Evolutionary conservation across 1,140 invertebrate genomes (phyloP), one percentile per base, ranked within the genome.

Genomic region (Choristoneura fumiferana): DNA sequence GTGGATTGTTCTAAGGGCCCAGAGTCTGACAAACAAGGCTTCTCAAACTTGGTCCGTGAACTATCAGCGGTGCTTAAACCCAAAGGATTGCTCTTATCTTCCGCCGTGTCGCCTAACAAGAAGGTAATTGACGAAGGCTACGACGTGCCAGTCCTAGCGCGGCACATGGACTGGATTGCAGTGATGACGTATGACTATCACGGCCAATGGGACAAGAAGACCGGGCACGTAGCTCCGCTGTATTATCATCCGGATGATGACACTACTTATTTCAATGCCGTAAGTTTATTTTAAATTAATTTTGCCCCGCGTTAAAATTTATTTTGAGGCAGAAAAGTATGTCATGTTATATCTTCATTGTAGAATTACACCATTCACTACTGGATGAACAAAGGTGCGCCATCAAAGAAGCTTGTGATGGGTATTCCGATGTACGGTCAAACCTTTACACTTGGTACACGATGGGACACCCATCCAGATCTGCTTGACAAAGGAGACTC

Each of bases 381-480:
- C 78, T 97, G 96, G 96, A 95, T 97, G 15, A 91, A 93, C 1
- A 92, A 95, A 71, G 96, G 96, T 14, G 95, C 95, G 0, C 94
- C 95, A 2, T 88, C 93, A 0, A 92, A 93, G 14, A 97, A 95
- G 67, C 90, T 98, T 10, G 92, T 97, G 0, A 94, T 98, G 93
- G 96, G 96, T 53, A 95, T 98, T 92, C 96, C 96, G 0, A 79
- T 96, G n/a, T 98, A 98, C 76, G 96, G 96, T 0, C 95, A 97
- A 78, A 94, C 95, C 0, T 98, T 97, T 73, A 93, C 93, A 0
- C 78, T 96, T 13, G 87, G 87, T 40, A 85, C 88, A 29, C 62
- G 66, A 55, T 78, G 79, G 68, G 74, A 73, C 65, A 74, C 72
- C 15, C 65, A 59, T 54, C 64, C 60, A 64, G 58, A 37, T 1